Evolutionary conservation across 2,113 vertebrate genomes (phyloP).

Genomic region (Sylvicapra grimmia): DNA sequence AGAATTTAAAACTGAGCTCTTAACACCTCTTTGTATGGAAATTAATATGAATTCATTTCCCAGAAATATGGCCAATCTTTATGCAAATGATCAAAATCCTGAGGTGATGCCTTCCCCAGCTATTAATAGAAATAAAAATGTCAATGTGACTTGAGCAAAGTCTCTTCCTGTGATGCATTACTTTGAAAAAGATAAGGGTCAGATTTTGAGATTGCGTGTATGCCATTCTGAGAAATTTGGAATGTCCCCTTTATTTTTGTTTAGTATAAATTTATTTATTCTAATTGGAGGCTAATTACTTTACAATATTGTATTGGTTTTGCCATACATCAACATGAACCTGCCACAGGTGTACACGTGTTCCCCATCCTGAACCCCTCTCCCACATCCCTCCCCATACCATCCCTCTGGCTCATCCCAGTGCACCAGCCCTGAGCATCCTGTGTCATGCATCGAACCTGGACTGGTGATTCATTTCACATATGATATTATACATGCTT

Average conservation of each 20-base stretch:
- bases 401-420: no score
- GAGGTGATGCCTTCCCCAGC: background rate
- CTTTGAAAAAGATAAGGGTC: background rate
- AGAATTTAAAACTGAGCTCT: background rate
- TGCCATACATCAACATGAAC: no score
- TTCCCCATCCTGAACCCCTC: no score
- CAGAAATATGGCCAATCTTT: background rate
- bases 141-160: background rate
- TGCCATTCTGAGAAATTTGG: background rate
- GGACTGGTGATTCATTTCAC: no score
- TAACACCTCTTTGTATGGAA: background rate
- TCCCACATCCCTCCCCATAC: no score
- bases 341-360: no score
- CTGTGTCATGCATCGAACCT: no score
- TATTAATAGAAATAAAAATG: background rate
- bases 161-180: background rate
- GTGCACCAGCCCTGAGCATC: no score
- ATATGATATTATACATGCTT: no score
- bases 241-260: background rate
- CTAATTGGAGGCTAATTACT: no score
- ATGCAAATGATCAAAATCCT: background rate
- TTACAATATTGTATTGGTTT: no score
- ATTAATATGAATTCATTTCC: background rate
- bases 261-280: no score
- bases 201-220: background rate